These are phyloP conservation scores for Melanostoma scalare DNA, from an alignment of 2,888 invertebrate species.

Conservation along the genomic window DNA sequence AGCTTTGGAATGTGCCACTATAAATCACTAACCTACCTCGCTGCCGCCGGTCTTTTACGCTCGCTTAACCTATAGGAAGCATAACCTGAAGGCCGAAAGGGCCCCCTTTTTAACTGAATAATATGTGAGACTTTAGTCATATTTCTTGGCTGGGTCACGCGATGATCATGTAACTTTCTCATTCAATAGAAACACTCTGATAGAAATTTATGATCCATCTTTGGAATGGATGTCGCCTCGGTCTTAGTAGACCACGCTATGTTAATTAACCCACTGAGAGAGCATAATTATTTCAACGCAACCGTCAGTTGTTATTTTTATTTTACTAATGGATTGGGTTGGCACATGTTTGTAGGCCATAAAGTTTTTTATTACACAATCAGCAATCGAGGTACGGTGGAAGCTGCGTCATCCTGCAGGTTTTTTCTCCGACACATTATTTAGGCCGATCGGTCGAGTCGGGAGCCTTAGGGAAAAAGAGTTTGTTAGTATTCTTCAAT, in stretches of 20 bases:
- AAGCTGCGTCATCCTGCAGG: slow-evolving; percentile 32
- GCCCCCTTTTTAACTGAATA: neutral
- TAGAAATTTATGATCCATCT: slow-evolving; percentile 30
- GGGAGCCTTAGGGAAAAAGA: slow-evolving; percentile 31
- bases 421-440: slow-evolving; percentile 26
- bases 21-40: slow-evolving; percentile 59
- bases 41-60: slow-evolving; percentile 11
- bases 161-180: slow-evolving; percentile 55
- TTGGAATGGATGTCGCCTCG: slow-evolving; percentile 28
- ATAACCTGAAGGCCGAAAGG: slow-evolving; percentile 5
- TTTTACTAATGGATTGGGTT: slow-evolving; percentile 29
- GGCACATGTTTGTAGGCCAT: slow-evolving; percentile 37
- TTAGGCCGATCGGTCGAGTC: slow-evolving; percentile 10
- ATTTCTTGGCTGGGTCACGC: slow-evolving; percentile 25
- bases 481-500: slow-evolving; percentile 9
- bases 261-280: slow-evolving; percentile 26
- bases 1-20: slow-evolving; percentile 61
- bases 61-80: slow-evolving; percentile 22
- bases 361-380: slow-evolving; percentile 46
- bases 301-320: slow-evolving; percentile 29
- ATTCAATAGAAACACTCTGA: slow-evolving; percentile 33
- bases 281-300: slow-evolving; percentile 25
- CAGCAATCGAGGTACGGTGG: slow-evolving; percentile 41
- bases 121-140: slow-evolving; percentile 53
- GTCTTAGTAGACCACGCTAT: slow-evolving; percentile 18